Evolutionary conservation across 2,113 vertebrate species (phyloP).

Genomic region (Crocuta crocuta): DNA sequence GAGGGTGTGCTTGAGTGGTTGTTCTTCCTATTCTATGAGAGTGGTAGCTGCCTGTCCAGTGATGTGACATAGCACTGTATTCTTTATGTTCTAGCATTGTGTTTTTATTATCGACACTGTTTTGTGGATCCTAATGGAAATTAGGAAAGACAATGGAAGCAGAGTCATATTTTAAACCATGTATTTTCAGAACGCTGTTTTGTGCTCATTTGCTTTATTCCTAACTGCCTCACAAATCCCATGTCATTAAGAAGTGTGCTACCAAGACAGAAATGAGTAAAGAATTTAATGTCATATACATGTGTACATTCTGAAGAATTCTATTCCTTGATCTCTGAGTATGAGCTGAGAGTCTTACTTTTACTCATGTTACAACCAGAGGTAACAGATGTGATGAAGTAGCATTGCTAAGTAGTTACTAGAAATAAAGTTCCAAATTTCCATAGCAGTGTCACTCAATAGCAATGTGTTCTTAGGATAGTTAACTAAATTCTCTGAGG

Average conservation of each 20-base stretch:
- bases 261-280: not conserved
- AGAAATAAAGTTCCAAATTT: not conserved
- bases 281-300: not conserved
- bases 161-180: not conserved
- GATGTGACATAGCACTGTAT: not conserved
- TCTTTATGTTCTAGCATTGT: not conserved
- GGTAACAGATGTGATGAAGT: not conserved
- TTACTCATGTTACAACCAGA: constrained; percentile 7
- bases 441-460: not conserved
- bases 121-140: not conserved
- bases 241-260: constrained; percentile 12
- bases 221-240: not conserved
- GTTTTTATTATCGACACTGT: constrained; percentile 2
- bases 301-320: not conserved
- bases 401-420: not conserved
- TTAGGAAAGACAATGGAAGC: not conserved
- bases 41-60: not conserved
- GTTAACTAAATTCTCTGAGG: not conserved
- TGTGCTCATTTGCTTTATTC: not conserved
- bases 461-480: not conserved
- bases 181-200: not conserved
- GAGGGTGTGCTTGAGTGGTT: not conserved
- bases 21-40: not conserved
- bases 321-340: not conserved
- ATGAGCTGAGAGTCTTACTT: not conserved